Evolutionary conservation across 2,113 vertebrate species (phyloP).

Genomic region (Piprites chloris): DNA sequence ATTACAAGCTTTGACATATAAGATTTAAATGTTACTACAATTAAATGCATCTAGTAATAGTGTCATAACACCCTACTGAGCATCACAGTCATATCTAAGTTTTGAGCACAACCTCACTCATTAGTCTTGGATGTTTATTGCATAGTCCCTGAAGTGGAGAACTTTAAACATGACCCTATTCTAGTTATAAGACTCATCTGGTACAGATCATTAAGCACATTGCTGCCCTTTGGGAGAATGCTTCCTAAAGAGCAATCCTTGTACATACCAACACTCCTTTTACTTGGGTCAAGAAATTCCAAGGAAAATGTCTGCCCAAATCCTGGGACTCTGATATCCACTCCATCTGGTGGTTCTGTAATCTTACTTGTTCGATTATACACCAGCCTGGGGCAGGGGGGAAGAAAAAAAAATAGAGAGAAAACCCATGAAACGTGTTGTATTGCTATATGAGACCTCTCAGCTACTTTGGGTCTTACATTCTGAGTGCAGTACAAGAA

Average conservation of each 20-base stretch:
- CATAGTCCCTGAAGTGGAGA: background rate
- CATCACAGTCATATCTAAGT: background rate
- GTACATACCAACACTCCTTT: conserved; percentile 86
- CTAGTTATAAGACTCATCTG: background rate
- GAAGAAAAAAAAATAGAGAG: background rate
- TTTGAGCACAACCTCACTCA: background rate
- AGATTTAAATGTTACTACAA: background rate
- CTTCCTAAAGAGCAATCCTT: background rate
- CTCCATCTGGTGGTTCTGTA: conserved; percentile 85
- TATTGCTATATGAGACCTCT: background rate
- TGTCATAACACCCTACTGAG: background rate
- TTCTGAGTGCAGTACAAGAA: background rate
- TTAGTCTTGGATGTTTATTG: background rate
- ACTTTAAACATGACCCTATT: background rate
- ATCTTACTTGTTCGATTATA: conserved; percentile 87
- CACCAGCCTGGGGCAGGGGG: conserved; percentile 74
- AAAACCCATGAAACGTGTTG: background rate
- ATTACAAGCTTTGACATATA: background rate
- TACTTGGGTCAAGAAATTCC: conserved; percentile 95
- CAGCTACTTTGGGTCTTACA: background rate
- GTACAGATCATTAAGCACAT: background rate
- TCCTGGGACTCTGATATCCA: conserved; percentile 88
- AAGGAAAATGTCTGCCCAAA: conserved; percentile 89
- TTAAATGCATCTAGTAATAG: background rate
- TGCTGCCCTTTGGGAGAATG: background rate